Evolutionary conservation across 1,140 invertebrate genomes (phyloP).

Genomic region (Globodera rostochiensis): DNA sequence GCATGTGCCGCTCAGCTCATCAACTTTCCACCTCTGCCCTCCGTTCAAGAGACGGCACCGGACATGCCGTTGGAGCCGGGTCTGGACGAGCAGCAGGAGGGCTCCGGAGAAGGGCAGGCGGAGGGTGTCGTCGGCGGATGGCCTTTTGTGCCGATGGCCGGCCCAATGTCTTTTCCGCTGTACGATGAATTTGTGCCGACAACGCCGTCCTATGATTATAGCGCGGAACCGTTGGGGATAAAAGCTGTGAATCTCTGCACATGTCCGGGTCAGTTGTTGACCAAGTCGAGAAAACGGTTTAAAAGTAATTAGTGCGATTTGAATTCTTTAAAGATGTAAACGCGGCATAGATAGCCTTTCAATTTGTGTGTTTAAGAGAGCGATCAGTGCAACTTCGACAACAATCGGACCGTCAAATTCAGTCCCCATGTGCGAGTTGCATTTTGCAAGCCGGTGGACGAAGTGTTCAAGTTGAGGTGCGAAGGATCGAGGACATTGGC

Average conservation of each 20-base stretch:
- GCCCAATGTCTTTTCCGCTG: conserved; percentile 17
- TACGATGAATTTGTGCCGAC: conserved; percentile 36
- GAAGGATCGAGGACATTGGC: conserved; percentile 23
- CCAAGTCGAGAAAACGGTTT: neutral
- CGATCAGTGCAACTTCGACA: conserved; percentile 20
- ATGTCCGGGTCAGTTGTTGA: conserved; percentile 12
- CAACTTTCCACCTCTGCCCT: conserved; percentile 13
- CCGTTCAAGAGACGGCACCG: neutral
- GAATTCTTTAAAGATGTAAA: neutral
- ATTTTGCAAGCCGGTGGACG: conserved; percentile 25
- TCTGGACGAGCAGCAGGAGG: neutral
- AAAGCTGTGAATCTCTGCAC: conserved; percentile 14
- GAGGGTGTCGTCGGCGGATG: neutral
- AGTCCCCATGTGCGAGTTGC: conserved; percentile 13
- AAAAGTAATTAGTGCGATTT: neutral
- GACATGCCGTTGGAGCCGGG: neutral
- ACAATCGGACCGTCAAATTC: conserved; percentile 6
- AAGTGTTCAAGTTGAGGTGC: conserved; percentile 28
- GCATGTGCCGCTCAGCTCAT: conserved; percentile 28
- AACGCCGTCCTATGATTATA: conserved; percentile 24
- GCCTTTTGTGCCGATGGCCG: conserved; percentile 16
- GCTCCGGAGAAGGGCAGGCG: conserved; percentile 10
- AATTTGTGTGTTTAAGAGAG: neutral
- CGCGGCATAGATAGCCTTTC: neutral
- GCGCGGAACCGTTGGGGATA: conserved; percentile 14